These are phyloP conservation scores for Schrankia costaestrigalis DNA, from an alignment of 2,888 invertebrate genomes.

Conservation along the genomic window DNA sequence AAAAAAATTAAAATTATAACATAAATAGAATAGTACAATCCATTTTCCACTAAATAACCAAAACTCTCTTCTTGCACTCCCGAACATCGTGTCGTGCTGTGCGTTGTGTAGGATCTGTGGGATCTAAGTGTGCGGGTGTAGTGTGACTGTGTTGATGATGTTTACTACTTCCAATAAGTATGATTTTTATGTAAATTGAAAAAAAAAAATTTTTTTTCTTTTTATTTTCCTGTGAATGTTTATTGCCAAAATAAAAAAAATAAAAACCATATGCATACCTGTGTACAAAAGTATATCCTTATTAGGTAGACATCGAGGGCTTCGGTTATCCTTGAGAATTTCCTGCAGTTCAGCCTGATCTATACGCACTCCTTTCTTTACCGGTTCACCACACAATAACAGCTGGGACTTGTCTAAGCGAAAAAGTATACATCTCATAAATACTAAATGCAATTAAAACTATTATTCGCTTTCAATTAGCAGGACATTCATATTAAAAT, in stretches of 20 bases:
- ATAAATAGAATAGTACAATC: too few relatives aligned
- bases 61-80: too few relatives aligned
- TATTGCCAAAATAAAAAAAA: background rate
- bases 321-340: constrained; percentile 75
- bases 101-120: too few relatives aligned
- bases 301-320: constrained; percentile 85
- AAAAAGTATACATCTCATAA: background rate
- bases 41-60: too few relatives aligned
- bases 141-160: too few relatives aligned
- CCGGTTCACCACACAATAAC: constrained; percentile 83
- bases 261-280: constrained; percentile 51
- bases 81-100: too few relatives aligned
- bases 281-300: constrained; percentile 85
- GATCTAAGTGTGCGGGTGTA: too few relatives aligned
- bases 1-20: too few relatives aligned
- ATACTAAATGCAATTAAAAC: background rate
- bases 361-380: constrained; percentile 79
- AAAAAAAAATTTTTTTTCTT: too few relatives aligned
- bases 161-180: too few relatives aligned
- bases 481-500: too few relatives aligned
- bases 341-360: constrained; percentile 72
- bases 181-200: too few relatives aligned
- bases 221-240: background rate
- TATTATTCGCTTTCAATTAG: background rate
- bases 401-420: constrained; percentile 84